Conservation (phyloP, 2,797 vertebrate species). For the Varecia variegata region DNA sequence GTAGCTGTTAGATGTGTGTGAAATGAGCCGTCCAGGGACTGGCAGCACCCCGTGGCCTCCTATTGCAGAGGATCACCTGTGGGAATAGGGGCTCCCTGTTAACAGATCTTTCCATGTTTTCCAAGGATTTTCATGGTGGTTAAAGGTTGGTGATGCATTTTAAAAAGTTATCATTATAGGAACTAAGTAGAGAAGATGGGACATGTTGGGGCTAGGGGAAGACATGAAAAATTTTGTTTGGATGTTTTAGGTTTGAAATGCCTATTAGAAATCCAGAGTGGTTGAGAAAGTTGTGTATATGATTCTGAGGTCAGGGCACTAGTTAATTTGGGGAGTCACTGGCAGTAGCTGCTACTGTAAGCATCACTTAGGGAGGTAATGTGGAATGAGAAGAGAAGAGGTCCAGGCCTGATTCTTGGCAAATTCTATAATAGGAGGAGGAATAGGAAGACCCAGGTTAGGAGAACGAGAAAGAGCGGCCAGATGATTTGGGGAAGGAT, state of each 20-base stretch:
- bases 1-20: background rate
- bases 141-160: background rate
- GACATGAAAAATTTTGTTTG: background rate
- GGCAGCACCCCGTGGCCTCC: too few species aligned
- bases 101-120: background rate
- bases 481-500: background rate
- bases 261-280: background rate
- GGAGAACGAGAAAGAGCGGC: background rate
- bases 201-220: rapidly evolving
- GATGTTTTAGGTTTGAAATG: background rate
- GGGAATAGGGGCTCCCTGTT: background rate
- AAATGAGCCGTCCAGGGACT: background rate
- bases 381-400: background rate
- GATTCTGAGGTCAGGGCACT: background rate
- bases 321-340: background rate
- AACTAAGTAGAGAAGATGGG: background rate
- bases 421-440: background rate
- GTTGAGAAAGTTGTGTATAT: background rate
- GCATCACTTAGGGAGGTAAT: background rate
- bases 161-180: background rate
- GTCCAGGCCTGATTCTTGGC: background rate
- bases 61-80: background rate
- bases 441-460: background rate
- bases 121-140: background rate
- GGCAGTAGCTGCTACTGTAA: background rate